Conservation (phyloP, 2,113 vertebrate genomes). For the Origma solitaria region DNA sequence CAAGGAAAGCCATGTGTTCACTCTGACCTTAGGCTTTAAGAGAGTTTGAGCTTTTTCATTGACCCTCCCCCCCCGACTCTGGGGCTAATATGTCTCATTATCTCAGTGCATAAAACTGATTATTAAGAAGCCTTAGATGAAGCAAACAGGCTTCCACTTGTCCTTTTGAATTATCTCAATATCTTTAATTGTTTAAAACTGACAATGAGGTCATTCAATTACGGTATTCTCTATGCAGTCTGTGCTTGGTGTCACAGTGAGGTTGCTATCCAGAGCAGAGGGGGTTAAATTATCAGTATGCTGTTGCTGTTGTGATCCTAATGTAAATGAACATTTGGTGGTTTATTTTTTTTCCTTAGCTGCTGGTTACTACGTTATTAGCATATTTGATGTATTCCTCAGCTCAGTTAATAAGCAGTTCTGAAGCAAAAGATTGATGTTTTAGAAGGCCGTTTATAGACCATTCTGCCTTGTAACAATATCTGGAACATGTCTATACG, state of each 20-base stretch:
- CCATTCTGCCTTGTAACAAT: conserved; percentile 38
- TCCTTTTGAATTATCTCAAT: conserved; percentile 54
- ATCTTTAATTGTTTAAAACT: conserved; percentile 55
- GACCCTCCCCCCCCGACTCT: neutral
- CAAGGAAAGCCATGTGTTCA: neutral
- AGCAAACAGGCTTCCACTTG: conserved; percentile 50
- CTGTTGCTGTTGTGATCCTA: conserved; percentile 50
- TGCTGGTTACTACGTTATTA: conserved; percentile 58
- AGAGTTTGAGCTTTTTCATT: neutral
- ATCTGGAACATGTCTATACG: conserved; percentile 27
- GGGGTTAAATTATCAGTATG: conserved; percentile 62
- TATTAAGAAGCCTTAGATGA: conserved; percentile 49
- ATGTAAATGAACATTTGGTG: conserved; percentile 65
- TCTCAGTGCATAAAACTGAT: conserved; percentile 52
- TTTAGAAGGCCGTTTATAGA: conserved; percentile 47
- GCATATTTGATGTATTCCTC: conserved; percentile 65
- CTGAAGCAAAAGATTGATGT: conserved; percentile 48
- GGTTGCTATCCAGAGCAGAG: conserved; percentile 27
- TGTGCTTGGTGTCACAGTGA: neutral
- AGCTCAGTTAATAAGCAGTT: conserved; percentile 64
- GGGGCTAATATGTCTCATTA: conserved; percentile 36
- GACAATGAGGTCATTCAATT: conserved; percentile 36
- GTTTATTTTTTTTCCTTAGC: conserved; percentile 25
- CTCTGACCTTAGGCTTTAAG: neutral
- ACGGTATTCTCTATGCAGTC: neutral